phyloP scores from a whole-genome alignment of 1,140 invertebrate genomes.

The Trypoxylus dichotomus region DNA sequence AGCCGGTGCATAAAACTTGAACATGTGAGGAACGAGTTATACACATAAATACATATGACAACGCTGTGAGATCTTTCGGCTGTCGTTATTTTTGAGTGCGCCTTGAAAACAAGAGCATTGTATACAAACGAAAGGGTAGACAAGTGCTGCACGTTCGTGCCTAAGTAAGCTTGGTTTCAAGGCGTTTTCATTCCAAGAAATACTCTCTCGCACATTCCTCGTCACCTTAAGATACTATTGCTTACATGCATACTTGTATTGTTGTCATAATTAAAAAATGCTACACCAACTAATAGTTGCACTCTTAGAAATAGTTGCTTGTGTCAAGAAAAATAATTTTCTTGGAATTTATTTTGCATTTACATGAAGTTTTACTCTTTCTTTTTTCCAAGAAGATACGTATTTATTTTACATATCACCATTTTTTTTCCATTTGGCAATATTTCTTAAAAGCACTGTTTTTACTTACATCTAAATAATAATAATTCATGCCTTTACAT shows the following conservation, averaged over 20 bases:
- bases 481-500: no score
- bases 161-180: not conserved
- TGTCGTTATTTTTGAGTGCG: slow-evolving; percentile 15
- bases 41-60: not conserved
- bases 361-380: no score
- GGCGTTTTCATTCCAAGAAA: not conserved
- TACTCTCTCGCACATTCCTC: not conserved
- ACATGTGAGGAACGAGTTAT: not conserved
- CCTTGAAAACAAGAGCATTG: slow-evolving; percentile 18
- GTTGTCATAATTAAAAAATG: not conserved
- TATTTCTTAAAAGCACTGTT: no score
- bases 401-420: no score
- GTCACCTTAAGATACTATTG: not conserved
- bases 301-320: not conserved
- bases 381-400: no score
- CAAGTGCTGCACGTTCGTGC: slow-evolving; percentile 2
- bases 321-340: no score
- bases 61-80: not conserved
- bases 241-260: not conserved
- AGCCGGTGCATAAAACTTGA: slow-evolving; percentile 6
- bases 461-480: no score
- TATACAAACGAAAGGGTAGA: not conserved
- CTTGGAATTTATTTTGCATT: no score
- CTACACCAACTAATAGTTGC: not conserved
- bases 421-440: no score